phyloP scores from a whole-genome alignment of 2,888 invertebrate species.

The Aproaerema taeniolella region DNA sequence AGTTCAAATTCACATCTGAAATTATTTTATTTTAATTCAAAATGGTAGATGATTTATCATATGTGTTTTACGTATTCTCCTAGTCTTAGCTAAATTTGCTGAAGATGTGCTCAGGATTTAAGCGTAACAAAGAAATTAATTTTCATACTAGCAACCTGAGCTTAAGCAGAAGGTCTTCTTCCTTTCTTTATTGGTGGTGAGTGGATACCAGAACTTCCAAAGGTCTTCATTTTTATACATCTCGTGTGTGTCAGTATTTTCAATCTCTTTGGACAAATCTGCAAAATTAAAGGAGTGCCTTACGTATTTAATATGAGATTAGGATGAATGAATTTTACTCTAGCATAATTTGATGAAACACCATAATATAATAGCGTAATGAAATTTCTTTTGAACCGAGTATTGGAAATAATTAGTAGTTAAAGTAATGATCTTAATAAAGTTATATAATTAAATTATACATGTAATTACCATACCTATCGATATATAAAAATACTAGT shows the following conservation, averaged over 20 bases:
- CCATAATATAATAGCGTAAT: conserved; percentile 70
- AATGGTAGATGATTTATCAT: no score
- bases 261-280: conserved; percentile 65
- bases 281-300: conserved; percentile 77
- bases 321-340: conserved; percentile 73
- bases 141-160: conserved; percentile 10
- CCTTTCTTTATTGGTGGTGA: conserved; percentile 41
- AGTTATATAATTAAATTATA: conserved; percentile 48
- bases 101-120: not conserved
- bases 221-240: conserved; percentile 65
- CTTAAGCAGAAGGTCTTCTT: conserved; percentile 15
- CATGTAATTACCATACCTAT: conserved; percentile 30
- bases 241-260: conserved; percentile 52
- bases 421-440: conserved; percentile 57
- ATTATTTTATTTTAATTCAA: no score
- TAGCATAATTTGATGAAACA: conserved; percentile 76
- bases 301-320: conserved; percentile 75
- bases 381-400: conserved; percentile 58
- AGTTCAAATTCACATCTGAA: no score
- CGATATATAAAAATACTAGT: conserved; percentile 20
- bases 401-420: conserved; percentile 61
- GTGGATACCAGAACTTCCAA: conserved; percentile 57
- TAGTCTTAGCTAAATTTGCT: no score
- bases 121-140: conserved; percentile 2
- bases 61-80: no score